phyloP scores from a whole-genome alignment of 64 coral and sea anemone species.

The Stichodactyla helianthus region DNA sequence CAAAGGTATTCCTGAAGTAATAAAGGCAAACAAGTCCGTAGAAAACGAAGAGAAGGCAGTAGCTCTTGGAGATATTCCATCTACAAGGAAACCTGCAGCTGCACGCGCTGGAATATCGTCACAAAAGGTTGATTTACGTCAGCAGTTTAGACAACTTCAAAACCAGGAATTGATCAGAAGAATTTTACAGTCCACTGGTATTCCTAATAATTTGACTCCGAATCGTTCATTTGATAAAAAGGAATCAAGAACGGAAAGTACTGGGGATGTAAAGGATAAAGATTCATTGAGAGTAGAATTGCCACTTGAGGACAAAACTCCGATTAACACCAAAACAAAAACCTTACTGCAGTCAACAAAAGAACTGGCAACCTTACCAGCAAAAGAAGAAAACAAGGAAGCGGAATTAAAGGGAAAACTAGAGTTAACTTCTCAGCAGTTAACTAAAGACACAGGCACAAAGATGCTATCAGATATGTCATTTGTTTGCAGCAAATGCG shows the following conservation, averaged over 20 bases:
- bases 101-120: slow-evolving; percentile 23
- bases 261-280: background rate
- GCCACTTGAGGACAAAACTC: background rate
- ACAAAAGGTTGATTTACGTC: slow-evolving; percentile 54
- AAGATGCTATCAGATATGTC: background rate
- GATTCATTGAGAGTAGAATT: background rate
- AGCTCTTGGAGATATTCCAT: background rate
- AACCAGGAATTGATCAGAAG: slow-evolving; percentile 60
- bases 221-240: background rate
- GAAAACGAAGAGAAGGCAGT: background rate
- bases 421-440: background rate
- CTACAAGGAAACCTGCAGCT: background rate
- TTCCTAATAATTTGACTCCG: slow-evolving; percentile 26
- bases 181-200: slow-evolving; percentile 44
- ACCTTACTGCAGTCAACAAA: background rate
- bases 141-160: slow-evolving; percentile 58
- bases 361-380: background rate
- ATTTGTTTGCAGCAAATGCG: slow-evolving; percentile 22
- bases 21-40: background rate
- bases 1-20: background rate
- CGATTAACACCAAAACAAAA: background rate
- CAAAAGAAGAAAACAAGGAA: background rate
- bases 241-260: too few species aligned
- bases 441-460: background rate
- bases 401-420: background rate